These are phyloP conservation scores for Dasyurus viverrinus DNA, from an alignment of 2,113 vertebrate species.

Conservation along the genomic window DNA sequence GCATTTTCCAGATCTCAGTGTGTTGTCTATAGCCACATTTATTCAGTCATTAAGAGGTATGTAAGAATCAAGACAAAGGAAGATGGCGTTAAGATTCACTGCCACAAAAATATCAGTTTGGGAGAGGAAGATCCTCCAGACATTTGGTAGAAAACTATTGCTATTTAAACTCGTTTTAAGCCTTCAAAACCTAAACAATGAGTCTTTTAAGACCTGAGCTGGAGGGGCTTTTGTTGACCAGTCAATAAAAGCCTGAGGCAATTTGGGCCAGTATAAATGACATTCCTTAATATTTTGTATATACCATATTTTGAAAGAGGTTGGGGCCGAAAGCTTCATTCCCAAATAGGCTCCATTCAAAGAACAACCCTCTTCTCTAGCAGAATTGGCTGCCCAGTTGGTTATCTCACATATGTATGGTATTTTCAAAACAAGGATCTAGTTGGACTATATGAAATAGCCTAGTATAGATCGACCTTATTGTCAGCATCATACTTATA, in stretches of 20 bases:
- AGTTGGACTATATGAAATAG: neutral
- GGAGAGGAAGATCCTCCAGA: neutral
- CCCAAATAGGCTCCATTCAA: neutral
- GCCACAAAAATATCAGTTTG: neutral
- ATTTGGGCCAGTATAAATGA: neutral
- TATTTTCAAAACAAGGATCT: slow-evolving; percentile 41
- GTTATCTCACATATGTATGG: slow-evolving; percentile 1
- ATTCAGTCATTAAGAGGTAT: neutral
- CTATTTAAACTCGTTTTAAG: neutral
- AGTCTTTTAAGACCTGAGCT: neutral
- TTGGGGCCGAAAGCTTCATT: slow-evolving; percentile 27
- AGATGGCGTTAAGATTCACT: neutral
- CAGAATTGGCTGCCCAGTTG: slow-evolving; percentile 29
- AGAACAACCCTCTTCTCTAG: slow-evolving; percentile 19
- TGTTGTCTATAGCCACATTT: neutral
- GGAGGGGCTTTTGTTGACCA: neutral
- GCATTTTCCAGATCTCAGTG: neutral
- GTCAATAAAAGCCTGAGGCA: neutral
- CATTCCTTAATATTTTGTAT: neutral
- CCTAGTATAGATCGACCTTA: slow-evolving; percentile 19
- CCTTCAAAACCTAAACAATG: neutral
- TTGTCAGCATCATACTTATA: slow-evolving; percentile 45
- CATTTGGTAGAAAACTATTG: neutral
- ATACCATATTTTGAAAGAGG: slow-evolving; percentile 4
- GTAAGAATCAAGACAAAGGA: neutral